Evolutionary conservation across 1,140 invertebrate species (phyloP), one percentile per base, ranked within the genome.

Genomic region (Drosophila quadrilineata): DNA sequence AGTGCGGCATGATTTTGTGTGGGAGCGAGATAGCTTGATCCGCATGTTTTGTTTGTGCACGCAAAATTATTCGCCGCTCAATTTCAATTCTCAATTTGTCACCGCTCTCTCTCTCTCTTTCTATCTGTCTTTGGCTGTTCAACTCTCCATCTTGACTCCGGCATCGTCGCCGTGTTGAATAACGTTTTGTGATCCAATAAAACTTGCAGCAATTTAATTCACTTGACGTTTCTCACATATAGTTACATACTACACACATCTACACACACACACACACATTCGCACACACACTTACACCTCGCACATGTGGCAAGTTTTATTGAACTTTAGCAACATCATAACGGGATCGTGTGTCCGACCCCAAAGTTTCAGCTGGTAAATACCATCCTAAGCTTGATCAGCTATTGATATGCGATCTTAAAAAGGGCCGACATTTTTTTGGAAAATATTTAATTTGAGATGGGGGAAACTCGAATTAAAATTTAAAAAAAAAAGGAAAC

Each of bases 121-220:
- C n/a, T n/a, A n/a, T n/a, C n/a, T n/a, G n/a, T n/a, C n/a, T n/a
- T n/a, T n/a, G n/a, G n/a, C n/a, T n/a, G n/a, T 28, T 35, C 10
- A 10, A 21, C 54, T 41, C 24, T 41, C 45, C 43, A 38, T 65
- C 77, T 54, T 57, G 72, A 72, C 64, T 69, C 70, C 69, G 69
- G 29, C 64, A 48, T 54, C 57, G 59, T 26, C 60, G 60, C 33
- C 58, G 70, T 71, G 79, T 86, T 85, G 79, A 84, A 86, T 85
- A 85, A 85, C 76, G 75, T 75, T 88, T 87, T 84, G 79, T 87
- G 79, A 84, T 79, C 67, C 76, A 87, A 87, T 87, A 63, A 80
- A 84, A 87, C 71, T 63, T 74, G 68, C 35, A 84, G 73, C 84
- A 87, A 87, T 84, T 75, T 87, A 87, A 84, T 84, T 84, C 72